Conservation (phyloP, 2,113 vertebrate species). For the Leptocoma aspasia region DNA sequence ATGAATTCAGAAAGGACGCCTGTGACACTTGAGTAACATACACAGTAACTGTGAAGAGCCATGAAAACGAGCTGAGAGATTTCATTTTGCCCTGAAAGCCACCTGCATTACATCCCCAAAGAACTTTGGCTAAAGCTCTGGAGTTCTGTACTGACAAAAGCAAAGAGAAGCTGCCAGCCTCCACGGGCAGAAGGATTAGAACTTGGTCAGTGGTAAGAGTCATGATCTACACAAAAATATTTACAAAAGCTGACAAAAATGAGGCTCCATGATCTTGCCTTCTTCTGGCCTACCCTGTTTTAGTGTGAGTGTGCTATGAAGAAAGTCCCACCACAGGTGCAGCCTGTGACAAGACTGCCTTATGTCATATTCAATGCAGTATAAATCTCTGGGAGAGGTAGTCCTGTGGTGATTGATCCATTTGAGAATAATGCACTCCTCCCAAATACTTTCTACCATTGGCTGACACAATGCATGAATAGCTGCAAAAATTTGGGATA, state of each 20-base stretch:
- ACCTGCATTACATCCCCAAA: neutral
- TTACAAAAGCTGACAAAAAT: neutral
- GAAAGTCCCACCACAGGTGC: neutral
- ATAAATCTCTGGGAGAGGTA: neutral
- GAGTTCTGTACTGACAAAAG: neutral
- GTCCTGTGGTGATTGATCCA: neutral
- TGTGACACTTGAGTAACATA: rapidly evolving
- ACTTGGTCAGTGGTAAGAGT: neutral
- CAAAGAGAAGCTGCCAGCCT: neutral
- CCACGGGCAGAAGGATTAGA: neutral
- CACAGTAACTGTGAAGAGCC: neutral
- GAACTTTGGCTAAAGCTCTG: neutral
- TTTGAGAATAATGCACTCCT: neutral
- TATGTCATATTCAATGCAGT: neutral
- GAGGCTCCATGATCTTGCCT: neutral
- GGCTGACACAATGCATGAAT: neutral
- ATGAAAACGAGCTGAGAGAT: neutral
- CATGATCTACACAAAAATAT: neutral
- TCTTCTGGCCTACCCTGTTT: neutral
- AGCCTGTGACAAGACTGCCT: neutral
- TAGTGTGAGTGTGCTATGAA: neutral
- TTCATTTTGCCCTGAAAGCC: neutral
- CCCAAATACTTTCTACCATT: neutral
- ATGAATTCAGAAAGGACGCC: neutral
- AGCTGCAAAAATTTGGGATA: neutral